Evolutionary conservation across 2,113 vertebrate species (phyloP).

Genomic region (Leucosticte australis): DNA sequence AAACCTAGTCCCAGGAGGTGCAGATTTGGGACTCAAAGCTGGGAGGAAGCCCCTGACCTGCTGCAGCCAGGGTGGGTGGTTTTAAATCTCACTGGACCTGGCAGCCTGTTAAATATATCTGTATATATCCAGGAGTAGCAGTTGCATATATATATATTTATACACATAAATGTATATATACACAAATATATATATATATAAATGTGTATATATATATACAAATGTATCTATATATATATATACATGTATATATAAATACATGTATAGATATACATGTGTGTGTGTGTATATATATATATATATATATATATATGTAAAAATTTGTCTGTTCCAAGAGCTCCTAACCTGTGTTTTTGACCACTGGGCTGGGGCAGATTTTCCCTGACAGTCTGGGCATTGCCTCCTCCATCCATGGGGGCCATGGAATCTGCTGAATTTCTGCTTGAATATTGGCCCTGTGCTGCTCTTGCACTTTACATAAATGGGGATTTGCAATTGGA

Average conservation of each 20-base stretch:
- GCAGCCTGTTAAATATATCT: not conserved
- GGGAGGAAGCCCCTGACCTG: not conserved
- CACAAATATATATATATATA: too few relatives aligned
- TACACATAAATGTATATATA: too few relatives aligned
- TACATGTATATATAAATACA: too few relatives aligned
- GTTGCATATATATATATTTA: not conserved
- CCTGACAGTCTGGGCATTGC: not conserved
- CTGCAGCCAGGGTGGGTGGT: not conserved
- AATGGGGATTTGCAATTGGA: not conserved
- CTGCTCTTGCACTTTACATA: not conserved
- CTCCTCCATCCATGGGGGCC: not conserved
- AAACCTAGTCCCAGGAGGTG: not conserved
- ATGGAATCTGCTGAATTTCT: not conserved
- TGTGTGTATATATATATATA: not conserved
- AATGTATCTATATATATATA: too few relatives aligned
- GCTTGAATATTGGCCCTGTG: not conserved
- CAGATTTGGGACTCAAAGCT: not conserved
- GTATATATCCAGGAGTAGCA: not conserved
- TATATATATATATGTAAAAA: not conserved
- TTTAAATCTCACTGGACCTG: not conserved
- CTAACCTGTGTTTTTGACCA: not conserved
- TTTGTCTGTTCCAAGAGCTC: not conserved
- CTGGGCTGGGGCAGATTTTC: not conserved
- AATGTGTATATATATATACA: too few relatives aligned
- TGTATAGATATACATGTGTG: too few relatives aligned